Conservation (phyloP, 1,140 invertebrate species). For the Drosophila mauritiana region DNA sequence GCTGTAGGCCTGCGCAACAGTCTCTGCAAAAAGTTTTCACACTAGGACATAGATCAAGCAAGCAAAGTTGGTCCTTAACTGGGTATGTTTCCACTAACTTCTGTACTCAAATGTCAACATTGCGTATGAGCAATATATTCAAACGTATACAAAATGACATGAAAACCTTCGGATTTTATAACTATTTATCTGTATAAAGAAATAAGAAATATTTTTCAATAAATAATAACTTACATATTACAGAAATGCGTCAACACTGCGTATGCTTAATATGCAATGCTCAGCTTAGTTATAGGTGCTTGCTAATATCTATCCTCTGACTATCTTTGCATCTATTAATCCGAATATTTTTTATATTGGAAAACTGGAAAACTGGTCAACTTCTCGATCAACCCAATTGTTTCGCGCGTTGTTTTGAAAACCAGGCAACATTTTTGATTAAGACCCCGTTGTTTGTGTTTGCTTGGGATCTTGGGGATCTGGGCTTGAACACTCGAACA, state of each 20-base stretch:
- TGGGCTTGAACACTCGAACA: background rate
- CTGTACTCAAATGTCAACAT: background rate
- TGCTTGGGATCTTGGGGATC: constrained; percentile 19
- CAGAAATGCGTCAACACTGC: background rate
- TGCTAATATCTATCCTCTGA: background rate
- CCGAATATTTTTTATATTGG: no score
- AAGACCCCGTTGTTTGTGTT: constrained; percentile 41
- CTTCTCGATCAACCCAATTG: constrained; percentile 31
- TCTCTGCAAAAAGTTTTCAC: background rate
- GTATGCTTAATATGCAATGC: constrained; percentile 12
- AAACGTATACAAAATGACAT: no score
- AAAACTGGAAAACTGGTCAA: background rate
- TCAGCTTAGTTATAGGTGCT: no score
- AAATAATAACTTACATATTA: background rate
- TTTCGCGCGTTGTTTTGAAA: constrained; percentile 9
- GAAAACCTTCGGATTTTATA: no score
- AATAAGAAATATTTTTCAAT: background rate
- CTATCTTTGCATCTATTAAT: background rate
- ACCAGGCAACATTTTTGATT: constrained; percentile 36
- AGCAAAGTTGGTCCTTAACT: no score
- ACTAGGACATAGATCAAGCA: background rate
- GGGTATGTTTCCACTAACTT: no score
- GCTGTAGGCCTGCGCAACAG: constrained; percentile 14
- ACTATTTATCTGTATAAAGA: no score
- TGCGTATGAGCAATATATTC: background rate